Evolutionary conservation across 2,888 invertebrate species (phyloP).

Genomic region (Lottia scabra): DNA sequence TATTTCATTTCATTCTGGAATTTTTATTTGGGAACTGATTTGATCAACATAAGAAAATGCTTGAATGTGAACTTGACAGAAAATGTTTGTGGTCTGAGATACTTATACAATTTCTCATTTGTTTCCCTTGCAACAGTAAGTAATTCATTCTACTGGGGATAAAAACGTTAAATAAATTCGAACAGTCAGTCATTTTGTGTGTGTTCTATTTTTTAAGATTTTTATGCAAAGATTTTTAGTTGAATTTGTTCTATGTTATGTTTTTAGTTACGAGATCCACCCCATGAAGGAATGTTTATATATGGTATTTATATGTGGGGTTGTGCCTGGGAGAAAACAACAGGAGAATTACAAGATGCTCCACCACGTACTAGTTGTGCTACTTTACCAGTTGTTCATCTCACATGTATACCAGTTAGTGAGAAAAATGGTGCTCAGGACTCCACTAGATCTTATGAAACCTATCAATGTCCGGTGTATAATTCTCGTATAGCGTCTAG

Average conservation of each 20-base stretch:
- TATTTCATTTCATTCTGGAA: too few relatives aligned
- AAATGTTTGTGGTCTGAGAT: too few relatives aligned
- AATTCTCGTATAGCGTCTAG: slow-evolving; percentile 55
- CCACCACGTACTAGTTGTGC: slow-evolving; percentile 61
- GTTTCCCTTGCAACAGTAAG: too few relatives aligned
- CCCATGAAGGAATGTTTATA: slow-evolving; percentile 69
- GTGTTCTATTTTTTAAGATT: neutral
- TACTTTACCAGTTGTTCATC: slow-evolving; percentile 65
- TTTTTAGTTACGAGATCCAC: slow-evolving; percentile 67
- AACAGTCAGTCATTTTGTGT: neutral
- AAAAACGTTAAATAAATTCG: too few relatives aligned
- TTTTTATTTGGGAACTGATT: too few relatives aligned
- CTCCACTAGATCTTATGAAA: slow-evolving; percentile 54
- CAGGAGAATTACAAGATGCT: slow-evolving; percentile 64
- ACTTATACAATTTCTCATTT: too few relatives aligned
- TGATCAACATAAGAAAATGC: too few relatives aligned
- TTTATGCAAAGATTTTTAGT: neutral
- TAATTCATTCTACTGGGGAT: too few relatives aligned
- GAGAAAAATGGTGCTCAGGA: slow-evolving; percentile 62
- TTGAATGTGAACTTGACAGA: too few relatives aligned
- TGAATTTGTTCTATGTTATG: neutral
- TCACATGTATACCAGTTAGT: slow-evolving; percentile 63
- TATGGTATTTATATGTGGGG: slow-evolving; percentile 69
- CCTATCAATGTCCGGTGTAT: slow-evolving; percentile 67
- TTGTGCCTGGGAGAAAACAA: slow-evolving; percentile 68